Percentiles rank a stretch among this genome's conserved stretches.
Conservation (phyloP, 2,888 invertebrate genomes). For the Orthonychiurus folsomi region DNA sequence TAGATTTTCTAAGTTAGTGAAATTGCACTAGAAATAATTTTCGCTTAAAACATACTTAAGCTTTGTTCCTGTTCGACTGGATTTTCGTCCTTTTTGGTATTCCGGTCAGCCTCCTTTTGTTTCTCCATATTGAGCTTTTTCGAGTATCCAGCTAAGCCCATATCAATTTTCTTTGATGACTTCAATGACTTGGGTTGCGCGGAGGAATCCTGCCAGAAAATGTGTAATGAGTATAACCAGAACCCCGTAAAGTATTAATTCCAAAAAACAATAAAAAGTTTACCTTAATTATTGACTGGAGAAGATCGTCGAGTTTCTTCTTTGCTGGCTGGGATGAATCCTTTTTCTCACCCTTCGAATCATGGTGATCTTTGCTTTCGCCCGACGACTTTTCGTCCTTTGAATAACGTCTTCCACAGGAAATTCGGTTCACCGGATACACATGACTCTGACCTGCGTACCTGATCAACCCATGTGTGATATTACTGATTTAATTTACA, state of each 20-base stretch:
- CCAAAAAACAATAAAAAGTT: conserved; percentile 6
- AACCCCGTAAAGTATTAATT: neutral
- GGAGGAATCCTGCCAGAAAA: neutral
- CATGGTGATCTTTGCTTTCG: too few species aligned
- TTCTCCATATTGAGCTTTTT: neutral
- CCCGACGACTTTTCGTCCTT: too few species aligned
- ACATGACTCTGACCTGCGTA: too few species aligned
- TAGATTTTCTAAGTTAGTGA: neutral
- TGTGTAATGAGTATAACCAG: neutral
- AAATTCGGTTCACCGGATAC: too few species aligned
- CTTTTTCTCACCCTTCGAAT: too few species aligned
- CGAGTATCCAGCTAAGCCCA: neutral
- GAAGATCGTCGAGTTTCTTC: conserved; percentile 16
- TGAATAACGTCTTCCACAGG: too few species aligned
- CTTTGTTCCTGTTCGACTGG: neutral
- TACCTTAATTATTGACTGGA: conserved; percentile 23
- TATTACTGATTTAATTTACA: too few species aligned
- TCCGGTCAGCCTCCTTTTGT: neutral
- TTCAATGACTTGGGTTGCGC: neutral
- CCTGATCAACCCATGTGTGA: too few species aligned
- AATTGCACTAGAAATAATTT: neutral
- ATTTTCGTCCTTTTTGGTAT: neutral
- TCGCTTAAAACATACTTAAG: neutral
- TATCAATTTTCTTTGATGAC: conserved; percentile 3
- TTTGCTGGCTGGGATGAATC: too few species aligned